Conservation (phyloP, 2,113 vertebrate species). For the Megatriorchis doriae region DNA sequence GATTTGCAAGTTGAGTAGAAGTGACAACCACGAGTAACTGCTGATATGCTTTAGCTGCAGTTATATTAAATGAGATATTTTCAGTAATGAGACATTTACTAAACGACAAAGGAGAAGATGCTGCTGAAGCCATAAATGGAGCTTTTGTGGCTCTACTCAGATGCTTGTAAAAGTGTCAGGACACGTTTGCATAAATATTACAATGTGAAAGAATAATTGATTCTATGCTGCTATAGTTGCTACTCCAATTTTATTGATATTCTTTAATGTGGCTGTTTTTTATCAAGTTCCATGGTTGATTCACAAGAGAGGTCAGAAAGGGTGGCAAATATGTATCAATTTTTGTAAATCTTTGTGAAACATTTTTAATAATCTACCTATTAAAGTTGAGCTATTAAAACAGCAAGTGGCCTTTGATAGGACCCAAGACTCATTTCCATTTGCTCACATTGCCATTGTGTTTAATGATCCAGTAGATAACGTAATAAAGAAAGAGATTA, state of each 20-base stretch:
- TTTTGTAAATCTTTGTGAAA: constrained; percentile 10
- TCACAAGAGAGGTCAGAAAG: neutral
- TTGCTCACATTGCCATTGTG: constrained; percentile 29
- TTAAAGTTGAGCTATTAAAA: constrained; percentile 32
- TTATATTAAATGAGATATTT: constrained; percentile 2
- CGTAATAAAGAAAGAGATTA: constrained; percentile 13
- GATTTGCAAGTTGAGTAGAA: constrained; percentile 7
- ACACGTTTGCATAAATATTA: neutral
- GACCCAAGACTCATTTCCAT: constrained; percentile 29
- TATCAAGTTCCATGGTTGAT: neutral
- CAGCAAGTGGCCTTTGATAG: constrained; percentile 34
- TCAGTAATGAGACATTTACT: constrained; percentile 50
- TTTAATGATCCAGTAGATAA: constrained; percentile 49
- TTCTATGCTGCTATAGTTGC: neutral
- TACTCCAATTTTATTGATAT: neutral
- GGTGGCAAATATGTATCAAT: neutral
- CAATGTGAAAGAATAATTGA: neutral
- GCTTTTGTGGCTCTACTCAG: neutral
- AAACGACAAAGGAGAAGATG: constrained; percentile 29
- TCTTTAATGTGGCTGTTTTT: neutral
- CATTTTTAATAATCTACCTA: constrained; percentile 27
- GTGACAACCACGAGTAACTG: constrained; percentile 16
- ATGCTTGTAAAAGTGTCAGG: neutral
- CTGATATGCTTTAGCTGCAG: neutral
- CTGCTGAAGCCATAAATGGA: neutral